These are phyloP conservation scores for Chrysaora quinquecirrha DNA, from an alignment of 30 jellyfish, hydroid and myxozoan species.

Conservation along the genomic window DNA sequence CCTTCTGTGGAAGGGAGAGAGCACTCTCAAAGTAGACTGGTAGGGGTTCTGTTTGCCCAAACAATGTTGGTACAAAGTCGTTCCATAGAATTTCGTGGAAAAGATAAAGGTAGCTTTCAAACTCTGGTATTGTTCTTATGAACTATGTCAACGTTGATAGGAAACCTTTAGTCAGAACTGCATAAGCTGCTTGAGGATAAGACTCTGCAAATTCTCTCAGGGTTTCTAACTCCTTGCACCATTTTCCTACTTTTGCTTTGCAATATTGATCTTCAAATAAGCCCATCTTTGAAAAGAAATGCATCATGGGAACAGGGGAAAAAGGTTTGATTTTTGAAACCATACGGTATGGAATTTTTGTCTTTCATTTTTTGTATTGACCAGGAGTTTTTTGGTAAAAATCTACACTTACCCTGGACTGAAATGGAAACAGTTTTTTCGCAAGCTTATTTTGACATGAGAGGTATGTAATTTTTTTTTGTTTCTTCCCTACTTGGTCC, in stretches of 20 bases:
- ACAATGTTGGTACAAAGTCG: neutral
- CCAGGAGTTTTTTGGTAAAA: too few species aligned
- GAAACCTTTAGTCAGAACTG: constrained; percentile 20
- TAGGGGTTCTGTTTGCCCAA: neutral
- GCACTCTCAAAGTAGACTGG: neutral
- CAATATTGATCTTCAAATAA: neutral
- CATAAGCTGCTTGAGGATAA: neutral
- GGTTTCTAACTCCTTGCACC: neutral
- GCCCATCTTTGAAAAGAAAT: too few species aligned
- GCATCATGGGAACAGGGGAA: too few species aligned
- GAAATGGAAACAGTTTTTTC: too few species aligned
- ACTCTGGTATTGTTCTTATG: neutral
- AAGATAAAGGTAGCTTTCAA: neutral
- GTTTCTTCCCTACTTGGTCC: too few species aligned
- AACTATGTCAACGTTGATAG: neutral
- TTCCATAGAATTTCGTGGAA: neutral
- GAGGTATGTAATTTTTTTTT: too few species aligned
- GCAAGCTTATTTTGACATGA: too few species aligned
- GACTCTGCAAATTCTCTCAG: neutral
- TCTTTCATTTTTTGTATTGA: too few species aligned
- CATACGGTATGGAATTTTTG: too few species aligned
- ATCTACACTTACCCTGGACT: too few species aligned
- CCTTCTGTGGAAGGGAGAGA: neutral
- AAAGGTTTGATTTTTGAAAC: too few species aligned
- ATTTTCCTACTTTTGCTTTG: neutral